Base-by-base conservation (phyloP, 2,888 invertebrate species). In the Altica lythri region DNA sequence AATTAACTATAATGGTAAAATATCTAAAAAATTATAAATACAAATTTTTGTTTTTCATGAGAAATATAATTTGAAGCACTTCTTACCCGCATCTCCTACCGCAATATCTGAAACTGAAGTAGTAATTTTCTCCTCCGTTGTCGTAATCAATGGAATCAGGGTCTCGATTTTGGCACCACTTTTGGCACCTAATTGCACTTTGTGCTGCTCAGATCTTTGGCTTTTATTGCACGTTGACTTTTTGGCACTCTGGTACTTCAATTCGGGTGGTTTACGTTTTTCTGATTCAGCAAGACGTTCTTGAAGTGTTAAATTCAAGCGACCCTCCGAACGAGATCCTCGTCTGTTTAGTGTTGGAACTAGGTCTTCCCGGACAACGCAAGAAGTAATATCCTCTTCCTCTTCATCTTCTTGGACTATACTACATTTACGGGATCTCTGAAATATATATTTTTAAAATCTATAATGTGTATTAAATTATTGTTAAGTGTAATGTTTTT, bases 391-490 rank as follows among this genome's bases (percentile, higher is more conserved):
- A 65, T 90, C 92, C 69, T 95, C 94, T 71, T 91, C 89, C 69
- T 93, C 94, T 66, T 95, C 95, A 73, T 95, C 95, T 72, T 92
- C 92, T 66, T 92, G 89, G 14, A 95, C 94, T 68, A 95, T 92
- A 70, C 92, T 92, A 78, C 93, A 95, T 72, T 94, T 94, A 44
- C 93, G 83, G 16, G 86, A 85, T 44, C 91, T 81, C 80, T 85
- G 64, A 12, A 59, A 76, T 52, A 75, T 76, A 74, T 76, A 49
- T n/a, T n/a, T n/a, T 47, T 10, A 16, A 57, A 57, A 19, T 1
- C 4, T 10, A 4, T 40, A 48, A 50, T 22, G 30, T 30, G 34
- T n/a, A 14, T 16, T 22, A 38, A 12, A 25, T 29, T 25, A n/a
- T 25, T 10, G 25, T 25, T 25, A 22, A 25, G 14, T 43, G 14